Evolutionary conservation across 1,140 invertebrate species (phyloP).

Genomic region (Nebria ingens): DNA sequence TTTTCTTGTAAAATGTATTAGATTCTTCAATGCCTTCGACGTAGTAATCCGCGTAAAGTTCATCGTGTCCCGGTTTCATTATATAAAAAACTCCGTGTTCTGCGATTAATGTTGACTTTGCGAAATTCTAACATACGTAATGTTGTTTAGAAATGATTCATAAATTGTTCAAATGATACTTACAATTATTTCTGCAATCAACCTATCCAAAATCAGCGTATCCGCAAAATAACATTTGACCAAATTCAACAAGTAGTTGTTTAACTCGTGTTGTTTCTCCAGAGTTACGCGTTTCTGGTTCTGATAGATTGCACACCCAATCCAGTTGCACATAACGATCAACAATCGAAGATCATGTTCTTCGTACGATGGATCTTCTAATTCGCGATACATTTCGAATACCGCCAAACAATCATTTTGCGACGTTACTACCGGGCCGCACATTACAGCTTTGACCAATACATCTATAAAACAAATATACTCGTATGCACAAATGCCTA

Average conservation of each 20-base stretch:
- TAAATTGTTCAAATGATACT: conserved; percentile 11
- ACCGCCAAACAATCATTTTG: conserved; percentile 42
- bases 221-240: conserved; percentile 43
- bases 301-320: conserved; percentile 44
- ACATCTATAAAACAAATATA: too few species aligned
- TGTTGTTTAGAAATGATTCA: conserved; percentile 11
- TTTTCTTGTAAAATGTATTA: conserved; percentile 32
- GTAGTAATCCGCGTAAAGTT: conserved; percentile 41
- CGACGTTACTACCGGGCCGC: conserved; percentile 41
- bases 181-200: conserved; percentile 44
- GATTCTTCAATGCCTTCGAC: conserved; percentile 38
- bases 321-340: conserved; percentile 40
- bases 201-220: conserved; percentile 38
- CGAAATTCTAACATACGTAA: conserved; percentile 34
- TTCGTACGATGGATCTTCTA: conserved; percentile 25
- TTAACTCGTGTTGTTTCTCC: conserved; percentile 38
- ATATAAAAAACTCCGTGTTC: conserved; percentile 42
- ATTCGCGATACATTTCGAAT: conserved; percentile 38
- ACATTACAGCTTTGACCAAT: conserved; percentile 39
- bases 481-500: too few species aligned
- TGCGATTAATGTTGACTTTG: conserved; percentile 41
- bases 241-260: conserved; percentile 37
- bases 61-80: conserved; percentile 34
- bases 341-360: conserved; percentile 31
- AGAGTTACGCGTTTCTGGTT: conserved; percentile 37